Evolutionary conservation across 2,888 invertebrate genomes (phyloP), one percentile per base, ranked within the genome.

Genomic region (Andricus quercusramuli): DNA sequence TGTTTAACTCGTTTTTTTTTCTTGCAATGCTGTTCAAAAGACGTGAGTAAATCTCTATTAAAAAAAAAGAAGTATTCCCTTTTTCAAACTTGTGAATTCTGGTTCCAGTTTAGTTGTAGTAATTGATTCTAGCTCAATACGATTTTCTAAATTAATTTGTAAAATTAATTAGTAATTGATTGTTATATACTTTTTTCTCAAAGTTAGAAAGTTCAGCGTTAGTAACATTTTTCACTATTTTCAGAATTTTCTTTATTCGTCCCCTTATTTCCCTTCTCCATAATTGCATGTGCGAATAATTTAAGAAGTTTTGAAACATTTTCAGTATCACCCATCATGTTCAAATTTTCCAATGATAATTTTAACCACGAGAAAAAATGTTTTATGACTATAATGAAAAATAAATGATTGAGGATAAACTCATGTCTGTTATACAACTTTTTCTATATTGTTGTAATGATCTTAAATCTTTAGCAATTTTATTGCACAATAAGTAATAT

Each of bases 51-150:
- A 70, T 56, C 9, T 56, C 51, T 70, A 8, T 37, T 37, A 29
- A 29, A 29, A 70, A 70, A 47, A 47, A 51, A 70, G 29, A 51
- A 70, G 47, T 70, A 32, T 67, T 29, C 20, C 29, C 68, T 22
- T 41, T 68, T 68, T 68, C 29, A 25, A 25, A 20, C 15, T 25
- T 11, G 20, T 25, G 25, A 47, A 70, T 25, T 47, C 70, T 51
- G 17, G 47, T 70, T 51, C 25, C 51, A 47, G 44, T 25, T 51
- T 68, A 70, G 51, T 51, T 70, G 32, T 70, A 51, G 17, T 51
- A 51, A 29, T 51, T 51, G 47, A 29, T 29, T 70, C 15, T 20
- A 70, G 20, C 41, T 44, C 13, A 70, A 70, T 47, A 51, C 1
- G 17, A 29, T 47, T 47, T 25, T 56, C 2, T n/a, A 56, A 56